Percentiles rank a stretch among this genome's conserved stretches.
phyloP scores from a whole-genome alignment of 2,888 invertebrate genomes.

The Hipparchia sbordonii region DNA sequence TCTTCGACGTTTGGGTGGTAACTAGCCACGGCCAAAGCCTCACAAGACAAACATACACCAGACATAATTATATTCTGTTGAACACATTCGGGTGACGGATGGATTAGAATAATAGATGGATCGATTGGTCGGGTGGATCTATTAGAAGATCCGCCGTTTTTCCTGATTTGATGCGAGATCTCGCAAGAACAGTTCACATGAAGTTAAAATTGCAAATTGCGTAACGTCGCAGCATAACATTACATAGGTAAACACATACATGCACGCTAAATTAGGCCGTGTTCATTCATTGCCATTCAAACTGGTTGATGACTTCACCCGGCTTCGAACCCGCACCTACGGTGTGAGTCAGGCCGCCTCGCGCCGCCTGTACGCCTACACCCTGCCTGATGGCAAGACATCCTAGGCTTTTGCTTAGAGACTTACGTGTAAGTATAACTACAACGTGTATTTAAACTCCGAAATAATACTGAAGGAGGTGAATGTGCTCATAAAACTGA shows the following conservation, averaged over 20 bases:
- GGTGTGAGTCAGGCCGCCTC: conserved; percentile 48
- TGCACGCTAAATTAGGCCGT: conserved; percentile 28
- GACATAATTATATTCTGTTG: no score
- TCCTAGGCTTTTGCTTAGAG: background rate
- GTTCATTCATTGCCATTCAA: conserved; percentile 37
- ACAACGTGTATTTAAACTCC: no score
- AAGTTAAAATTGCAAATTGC: conserved; percentile 17
- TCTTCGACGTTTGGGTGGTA: no score
- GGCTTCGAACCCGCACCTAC: conserved; percentile 49
- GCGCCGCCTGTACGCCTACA: conserved; percentile 41
- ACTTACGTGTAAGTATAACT: background rate
- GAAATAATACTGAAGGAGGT: no score
- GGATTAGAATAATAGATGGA: no score
- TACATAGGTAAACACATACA: background rate
- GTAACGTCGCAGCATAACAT: background rate
- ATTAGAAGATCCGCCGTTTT: no score
- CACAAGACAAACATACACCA: no score
- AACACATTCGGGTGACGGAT: no score
- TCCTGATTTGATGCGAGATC: no score
- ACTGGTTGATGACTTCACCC: conserved; percentile 49
- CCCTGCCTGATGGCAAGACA: background rate
- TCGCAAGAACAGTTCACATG: background rate
- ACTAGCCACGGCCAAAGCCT: no score
- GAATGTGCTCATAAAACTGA: no score
- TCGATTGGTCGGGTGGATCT: no score